Evolutionary conservation across 2,113 vertebrate species (phyloP), one percentile per base, ranked within the genome.

Genomic region (Mormyrus lacerda): DNA sequence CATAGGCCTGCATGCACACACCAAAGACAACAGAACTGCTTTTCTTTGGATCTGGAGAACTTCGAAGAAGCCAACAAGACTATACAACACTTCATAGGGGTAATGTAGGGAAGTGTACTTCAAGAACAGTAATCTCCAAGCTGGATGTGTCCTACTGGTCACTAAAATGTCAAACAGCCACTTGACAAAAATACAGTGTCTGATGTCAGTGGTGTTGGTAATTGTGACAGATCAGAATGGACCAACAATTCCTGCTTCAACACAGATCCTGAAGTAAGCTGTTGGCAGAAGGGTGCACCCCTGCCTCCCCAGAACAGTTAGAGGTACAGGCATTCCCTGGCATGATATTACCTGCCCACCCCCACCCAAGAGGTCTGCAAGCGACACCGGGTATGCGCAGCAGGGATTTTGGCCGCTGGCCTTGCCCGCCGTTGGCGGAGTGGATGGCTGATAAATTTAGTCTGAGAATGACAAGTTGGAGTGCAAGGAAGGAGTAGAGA

Each of bases 401-500:
- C 44, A n/a, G 85, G 85, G 58, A 88, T 65, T 85, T 42, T 85
- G 47, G 48, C 79, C 48, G 0, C 13, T 1, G 24, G 55, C 85
- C 88, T 86, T 83, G 82, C 47, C 50, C 24, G 51, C 39, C 79
- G 58, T 35, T 31, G 19, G 51, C 21, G 27, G 2, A 83, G 76
- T 35, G 35, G 65, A 88, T 27, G 73, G 39, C 4, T 79, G 48
- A 86, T 85, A 88, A 84, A 89, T 83, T 90, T 76, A 39, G 47
- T 79, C 42, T 82, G 76, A 82, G 69, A 47, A 82, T 82, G 88
- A 88, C 45, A 87, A 90, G 89, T 73, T 27, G 73, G 48, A 44
- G 89, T 58, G n/a, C 39, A 73, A 87, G 65, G 48, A 76, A 51
- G 45, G 47, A 45, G 61, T 13, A 88, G 61, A 27, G 4, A 88